Percentiles rank a stretch among this genome's conserved stretches.
Evolutionary conservation across 2,113 vertebrate species (phyloP).

Genomic region (Actenoides lindsayi): DNA sequence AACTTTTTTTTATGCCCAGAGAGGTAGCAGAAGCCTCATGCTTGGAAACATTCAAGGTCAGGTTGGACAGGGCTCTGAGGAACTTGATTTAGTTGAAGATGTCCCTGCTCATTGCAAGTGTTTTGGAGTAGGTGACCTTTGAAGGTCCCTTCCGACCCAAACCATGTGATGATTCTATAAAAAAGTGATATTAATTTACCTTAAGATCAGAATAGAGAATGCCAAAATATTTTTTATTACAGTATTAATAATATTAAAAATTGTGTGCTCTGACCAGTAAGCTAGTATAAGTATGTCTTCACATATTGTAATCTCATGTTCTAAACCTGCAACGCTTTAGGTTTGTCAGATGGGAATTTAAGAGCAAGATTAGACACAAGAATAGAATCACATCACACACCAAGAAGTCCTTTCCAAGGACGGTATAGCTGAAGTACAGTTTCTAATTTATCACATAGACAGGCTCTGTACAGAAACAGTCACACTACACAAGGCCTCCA

Average conservation of each 20-base stretch:
- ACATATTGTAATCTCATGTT: not conserved
- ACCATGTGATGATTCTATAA: too few species aligned
- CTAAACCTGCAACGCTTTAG: not conserved
- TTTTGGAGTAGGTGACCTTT: too few species aligned
- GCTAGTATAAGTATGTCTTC: not conserved
- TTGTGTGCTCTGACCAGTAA: not conserved
- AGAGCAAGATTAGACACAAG: not conserved
- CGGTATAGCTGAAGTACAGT: not conserved
- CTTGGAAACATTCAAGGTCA: too few species aligned
- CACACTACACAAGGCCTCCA: not conserved
- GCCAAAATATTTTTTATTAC: not conserved
- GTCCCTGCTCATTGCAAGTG: too few species aligned
- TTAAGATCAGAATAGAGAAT: not conserved
- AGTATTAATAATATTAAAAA: not conserved
- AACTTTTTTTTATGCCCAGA: too few species aligned
- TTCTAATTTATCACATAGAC: not conserved
- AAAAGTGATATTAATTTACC: not conserved
- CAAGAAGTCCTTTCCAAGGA: not conserved
- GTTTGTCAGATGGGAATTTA: not conserved
- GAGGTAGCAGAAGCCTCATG: too few species aligned
- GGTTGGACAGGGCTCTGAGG: too few species aligned
- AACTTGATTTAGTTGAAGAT: too few species aligned
- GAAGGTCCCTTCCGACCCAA: too few species aligned
- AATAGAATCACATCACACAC: not conserved
- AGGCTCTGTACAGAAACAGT: rapidly evolving